Percentiles rank a stretch among this genome's conserved stretches.
phyloP scores from a whole-genome alignment of 2,113 vertebrate genomes.

The cattle (Bos taurus) region ARS-UCD2.0 NC_037346.1:48985501-48986000 shows the following conservation, averaged over 20 bases:
- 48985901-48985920: neutral
- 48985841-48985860: neutral
- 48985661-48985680: neutral
- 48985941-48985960: neutral
- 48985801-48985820: neutral
- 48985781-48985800: neutral
- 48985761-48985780: neutral
- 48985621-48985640: neutral
- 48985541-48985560: neutral
- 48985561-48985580: neutral
- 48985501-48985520: neutral
- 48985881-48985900: neutral
- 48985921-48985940: neutral
- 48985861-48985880: neutral
- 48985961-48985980: neutral
- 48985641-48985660: neutral
- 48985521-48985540: neutral
- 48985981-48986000: neutral
- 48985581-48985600: neutral
- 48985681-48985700: neutral
- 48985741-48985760: neutral
- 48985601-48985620: neutral
- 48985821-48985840: neutral
- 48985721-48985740: neutral
- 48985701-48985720: neutral